Conservation (phyloP, 2,888 invertebrate species). For the Microchrysa polita region DNA sequence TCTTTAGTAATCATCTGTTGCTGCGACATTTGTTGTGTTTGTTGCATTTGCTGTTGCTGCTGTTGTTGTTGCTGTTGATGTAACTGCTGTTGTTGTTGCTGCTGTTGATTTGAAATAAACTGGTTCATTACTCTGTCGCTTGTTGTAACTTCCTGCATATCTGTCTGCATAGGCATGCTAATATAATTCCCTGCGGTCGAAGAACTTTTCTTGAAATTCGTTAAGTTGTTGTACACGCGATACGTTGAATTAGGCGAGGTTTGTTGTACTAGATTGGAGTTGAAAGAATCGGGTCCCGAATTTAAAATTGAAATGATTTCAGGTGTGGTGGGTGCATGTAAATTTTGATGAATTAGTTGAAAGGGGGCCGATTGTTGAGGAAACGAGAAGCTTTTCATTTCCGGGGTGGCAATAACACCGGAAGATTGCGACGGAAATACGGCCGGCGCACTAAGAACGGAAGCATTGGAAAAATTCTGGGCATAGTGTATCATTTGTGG, state of each 20-base stretch:
- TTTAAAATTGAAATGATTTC: constrained; percentile 57
- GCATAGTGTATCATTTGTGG: constrained; percentile 48
- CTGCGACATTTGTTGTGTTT: constrained; percentile 49
- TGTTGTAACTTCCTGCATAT: constrained; percentile 27
- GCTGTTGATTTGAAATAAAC: constrained; percentile 49
- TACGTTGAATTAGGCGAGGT: constrained; percentile 53
- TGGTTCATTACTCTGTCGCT: constrained; percentile 6
- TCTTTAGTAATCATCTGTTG: constrained; percentile 60
- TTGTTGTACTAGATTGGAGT: constrained; percentile 44
- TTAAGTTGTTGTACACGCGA: constrained; percentile 58
- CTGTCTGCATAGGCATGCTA: constrained; percentile 53
- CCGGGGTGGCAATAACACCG: constrained; percentile 53
- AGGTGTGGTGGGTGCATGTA: constrained; percentile 45
- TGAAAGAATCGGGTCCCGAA: constrained; percentile 41
- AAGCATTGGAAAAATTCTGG: constrained; percentile 47
- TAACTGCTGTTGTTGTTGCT: constrained; percentile 55
- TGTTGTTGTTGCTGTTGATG: constrained; percentile 48
- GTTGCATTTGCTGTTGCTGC: constrained; percentile 44
- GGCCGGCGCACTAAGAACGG: constrained; percentile 39
- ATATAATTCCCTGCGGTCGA: constrained; percentile 59
- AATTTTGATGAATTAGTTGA: constrained; percentile 23
- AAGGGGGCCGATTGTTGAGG: constrained; percentile 35
- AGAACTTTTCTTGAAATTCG: constrained; percentile 60
- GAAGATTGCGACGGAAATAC: constrained; percentile 46
- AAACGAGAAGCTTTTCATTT: constrained; percentile 51